Evolutionary conservation across 2,113 vertebrate species (phyloP).

Genomic region (Pterocles orientalis): DNA sequence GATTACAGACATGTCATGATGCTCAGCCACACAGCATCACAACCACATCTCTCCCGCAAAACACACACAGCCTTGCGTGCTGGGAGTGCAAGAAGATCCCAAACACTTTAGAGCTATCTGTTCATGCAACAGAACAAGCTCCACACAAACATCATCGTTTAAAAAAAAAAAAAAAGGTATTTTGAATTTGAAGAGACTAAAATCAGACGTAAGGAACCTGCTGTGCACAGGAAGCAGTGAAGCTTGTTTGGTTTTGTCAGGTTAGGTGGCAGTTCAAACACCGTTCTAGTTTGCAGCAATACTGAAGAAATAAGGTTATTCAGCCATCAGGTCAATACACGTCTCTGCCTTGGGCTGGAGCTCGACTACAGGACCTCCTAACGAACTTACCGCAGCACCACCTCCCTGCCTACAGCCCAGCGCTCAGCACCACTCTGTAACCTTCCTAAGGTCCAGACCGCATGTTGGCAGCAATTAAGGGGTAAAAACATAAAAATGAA

Average conservation of each 20-base stretch:
- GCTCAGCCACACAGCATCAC: not conserved
- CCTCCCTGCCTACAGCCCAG: fast-evolving
- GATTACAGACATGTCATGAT: not conserved
- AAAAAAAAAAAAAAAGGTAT: not conserved
- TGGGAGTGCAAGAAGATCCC: not conserved
- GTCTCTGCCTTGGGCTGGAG: not conserved
- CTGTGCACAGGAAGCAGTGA: not conserved
- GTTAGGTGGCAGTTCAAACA: not conserved
- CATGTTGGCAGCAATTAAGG: fast-evolving
- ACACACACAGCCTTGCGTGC: not conserved
- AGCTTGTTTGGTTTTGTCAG: not conserved
- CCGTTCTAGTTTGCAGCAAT: not conserved
- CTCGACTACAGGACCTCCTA: not conserved
- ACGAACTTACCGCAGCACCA: not conserved
- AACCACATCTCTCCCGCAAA: not conserved
- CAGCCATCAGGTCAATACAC: not conserved
- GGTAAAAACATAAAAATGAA: not conserved
- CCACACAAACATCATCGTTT: not conserved
- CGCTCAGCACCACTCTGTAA: fast-evolving
- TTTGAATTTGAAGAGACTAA: not conserved
- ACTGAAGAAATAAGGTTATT: not conserved
- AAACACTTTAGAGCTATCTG: not conserved
- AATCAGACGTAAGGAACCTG: not conserved
- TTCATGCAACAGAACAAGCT: not conserved
- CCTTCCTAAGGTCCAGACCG: not conserved